Evolutionary conservation across 35 echinoderm and acorn worm genomes (phyloP).

Genomic region (Patiria miniata): DNA sequence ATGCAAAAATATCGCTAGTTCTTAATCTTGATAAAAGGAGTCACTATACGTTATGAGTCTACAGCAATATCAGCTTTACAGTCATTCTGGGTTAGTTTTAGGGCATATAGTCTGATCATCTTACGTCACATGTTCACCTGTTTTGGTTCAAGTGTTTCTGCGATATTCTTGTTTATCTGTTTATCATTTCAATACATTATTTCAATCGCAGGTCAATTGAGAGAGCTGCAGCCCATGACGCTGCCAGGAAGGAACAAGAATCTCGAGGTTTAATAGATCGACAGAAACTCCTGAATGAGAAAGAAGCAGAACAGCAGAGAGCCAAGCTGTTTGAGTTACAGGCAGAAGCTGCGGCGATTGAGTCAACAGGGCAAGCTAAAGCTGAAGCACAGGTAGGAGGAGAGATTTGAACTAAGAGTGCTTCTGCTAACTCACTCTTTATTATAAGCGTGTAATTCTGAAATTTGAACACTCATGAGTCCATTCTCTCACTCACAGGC

Average conservation of each 20-base stretch:
- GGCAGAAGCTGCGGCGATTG: conserved; percentile 79
- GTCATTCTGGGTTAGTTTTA: no score
- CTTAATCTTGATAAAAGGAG: no score
- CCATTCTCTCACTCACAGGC: conserved; percentile 51
- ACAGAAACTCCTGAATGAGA: conserved; percentile 88
- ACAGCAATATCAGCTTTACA: no score
- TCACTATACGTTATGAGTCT: no score
- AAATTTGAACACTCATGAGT: not conserved
- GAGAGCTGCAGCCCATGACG: conserved; percentile 80
- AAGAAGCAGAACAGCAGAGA: conserved; percentile 81
- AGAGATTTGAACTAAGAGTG: no score
- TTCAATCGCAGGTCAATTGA: conserved; percentile 94
- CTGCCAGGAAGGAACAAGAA: conserved; percentile 88
- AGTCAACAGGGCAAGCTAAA: conserved; percentile 91
- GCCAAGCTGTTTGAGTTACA: conserved; percentile 67
- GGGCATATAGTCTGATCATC: no score
- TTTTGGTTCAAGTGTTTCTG: no score
- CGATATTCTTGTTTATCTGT: no score
- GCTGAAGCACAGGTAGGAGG: conserved; percentile 89
- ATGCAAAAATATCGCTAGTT: no score
- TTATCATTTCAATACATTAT: no score
- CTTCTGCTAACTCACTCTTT: not conserved
- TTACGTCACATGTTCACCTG: no score
- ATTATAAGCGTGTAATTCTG: not conserved
- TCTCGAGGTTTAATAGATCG: conserved; percentile 76